Evolutionary conservation across 2,113 vertebrate species (phyloP).

Genomic region (Tetrao urogallus): DNA sequence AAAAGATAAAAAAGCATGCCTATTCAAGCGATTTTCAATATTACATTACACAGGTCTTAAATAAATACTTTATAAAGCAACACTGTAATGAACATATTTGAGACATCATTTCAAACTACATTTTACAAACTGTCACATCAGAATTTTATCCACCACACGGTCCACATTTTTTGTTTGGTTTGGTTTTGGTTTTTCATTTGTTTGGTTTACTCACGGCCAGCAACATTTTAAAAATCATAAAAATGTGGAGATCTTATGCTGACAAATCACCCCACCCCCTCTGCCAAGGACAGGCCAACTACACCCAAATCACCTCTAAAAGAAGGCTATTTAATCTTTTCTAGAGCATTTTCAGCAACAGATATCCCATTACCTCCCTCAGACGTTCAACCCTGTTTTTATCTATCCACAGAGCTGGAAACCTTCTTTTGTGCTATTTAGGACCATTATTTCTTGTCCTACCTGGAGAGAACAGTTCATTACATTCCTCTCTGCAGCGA

Average conservation of each 20-base stretch:
- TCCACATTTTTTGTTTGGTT: neutral
- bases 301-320: neutral
- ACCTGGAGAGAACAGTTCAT: neutral
- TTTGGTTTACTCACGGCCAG: neutral
- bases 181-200: neutral
- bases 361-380: neutral
- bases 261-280: neutral
- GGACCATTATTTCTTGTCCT: neutral
- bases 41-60: neutral
- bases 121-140: neutral
- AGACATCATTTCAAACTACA: neutral
- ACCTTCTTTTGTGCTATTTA: neutral
- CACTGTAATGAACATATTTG: neutral
- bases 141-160: neutral
- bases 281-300: neutral
- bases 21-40: neutral
- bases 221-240: neutral
- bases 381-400: neutral
- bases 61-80: neutral
- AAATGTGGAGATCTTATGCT: neutral
- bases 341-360: neutral
- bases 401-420: neutral
- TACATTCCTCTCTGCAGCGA: neutral
- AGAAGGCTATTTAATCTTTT: slow-evolving; percentile 5
- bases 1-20: neutral